phyloP scores from a whole-genome alignment of 2,797 vertebrate genomes.

The Pelobates cultripes region DNA sequence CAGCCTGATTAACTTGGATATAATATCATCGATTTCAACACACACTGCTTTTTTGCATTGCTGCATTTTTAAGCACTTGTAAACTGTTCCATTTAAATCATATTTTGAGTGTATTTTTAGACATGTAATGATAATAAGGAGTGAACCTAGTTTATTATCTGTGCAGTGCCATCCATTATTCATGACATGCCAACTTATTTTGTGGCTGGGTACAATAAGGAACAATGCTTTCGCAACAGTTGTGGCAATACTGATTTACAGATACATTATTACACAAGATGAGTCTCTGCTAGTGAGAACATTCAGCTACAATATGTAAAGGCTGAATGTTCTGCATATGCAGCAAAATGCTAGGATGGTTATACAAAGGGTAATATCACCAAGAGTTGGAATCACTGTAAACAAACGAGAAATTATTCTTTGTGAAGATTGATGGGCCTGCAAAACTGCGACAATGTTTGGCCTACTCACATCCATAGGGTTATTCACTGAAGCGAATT shows the following conservation, averaged over 20 bases:
- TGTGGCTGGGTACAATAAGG: not conserved
- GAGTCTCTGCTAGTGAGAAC: not conserved
- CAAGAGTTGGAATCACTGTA: not conserved
- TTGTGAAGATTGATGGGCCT: slow-evolving; percentile 14
- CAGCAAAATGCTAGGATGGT: not conserved
- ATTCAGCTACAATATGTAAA: not conserved
- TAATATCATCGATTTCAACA: too few species aligned
- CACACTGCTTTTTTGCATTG: too few species aligned
- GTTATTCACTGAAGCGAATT: too few species aligned
- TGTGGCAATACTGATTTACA: not conserved
- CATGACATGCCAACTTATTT: not conserved
- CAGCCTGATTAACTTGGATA: too few species aligned
- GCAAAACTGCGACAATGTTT: not conserved
- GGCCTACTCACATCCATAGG: too few species aligned
- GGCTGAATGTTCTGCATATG: slow-evolving; percentile 4
- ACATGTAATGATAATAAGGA: too few species aligned
- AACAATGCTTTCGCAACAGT: not conserved
- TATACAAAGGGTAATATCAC: slow-evolving; percentile 13
- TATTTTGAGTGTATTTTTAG: not conserved
- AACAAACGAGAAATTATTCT: slow-evolving; percentile 16
- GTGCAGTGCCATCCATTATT: too few species aligned
- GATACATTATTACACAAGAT: not conserved
- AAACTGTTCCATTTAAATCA: not conserved
- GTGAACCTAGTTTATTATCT: not conserved
- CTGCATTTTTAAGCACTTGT: too few species aligned